phyloP scores from a whole-genome alignment of 2,113 vertebrate genomes.

The Microcebus ravelobensis region DNA sequence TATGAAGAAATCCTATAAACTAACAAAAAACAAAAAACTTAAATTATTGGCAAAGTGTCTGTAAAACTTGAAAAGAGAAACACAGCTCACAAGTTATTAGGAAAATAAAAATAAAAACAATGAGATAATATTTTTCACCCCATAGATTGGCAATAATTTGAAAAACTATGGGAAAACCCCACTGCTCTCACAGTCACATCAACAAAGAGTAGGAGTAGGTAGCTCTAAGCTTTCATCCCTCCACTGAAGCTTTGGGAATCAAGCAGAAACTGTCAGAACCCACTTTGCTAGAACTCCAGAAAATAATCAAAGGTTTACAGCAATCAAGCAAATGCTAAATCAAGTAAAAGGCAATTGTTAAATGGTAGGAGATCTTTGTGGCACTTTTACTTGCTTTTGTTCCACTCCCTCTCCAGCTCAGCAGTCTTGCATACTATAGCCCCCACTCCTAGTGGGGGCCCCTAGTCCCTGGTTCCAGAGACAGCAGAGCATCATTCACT shows the following conservation, averaged over 20 bases:
- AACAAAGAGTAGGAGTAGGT: background rate
- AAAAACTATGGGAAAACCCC: background rate
- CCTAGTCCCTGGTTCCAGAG: background rate
- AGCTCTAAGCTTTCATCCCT: background rate
- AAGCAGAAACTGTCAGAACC: background rate
- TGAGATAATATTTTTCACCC: background rate
- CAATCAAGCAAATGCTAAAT: background rate
- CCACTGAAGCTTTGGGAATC: background rate
- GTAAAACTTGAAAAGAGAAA: background rate
- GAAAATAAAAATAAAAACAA: background rate
- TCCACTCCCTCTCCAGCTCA: background rate
- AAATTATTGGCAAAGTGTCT: background rate
- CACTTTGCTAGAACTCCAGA: background rate
- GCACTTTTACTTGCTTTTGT: background rate
- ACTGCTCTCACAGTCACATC: background rate
- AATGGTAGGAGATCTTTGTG: background rate
- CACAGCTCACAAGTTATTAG: background rate
- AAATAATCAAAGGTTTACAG: background rate
- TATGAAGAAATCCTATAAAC: background rate
- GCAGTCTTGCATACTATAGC: background rate
- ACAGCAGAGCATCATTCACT: background rate
- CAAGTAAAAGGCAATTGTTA: background rate
- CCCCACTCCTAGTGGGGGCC: too few relatives aligned
- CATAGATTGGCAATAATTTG: background rate
- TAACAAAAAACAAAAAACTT: background rate